Evolutionary conservation across 2,888 invertebrate species (phyloP).

Genomic region (Agriopis marginaria): DNA sequence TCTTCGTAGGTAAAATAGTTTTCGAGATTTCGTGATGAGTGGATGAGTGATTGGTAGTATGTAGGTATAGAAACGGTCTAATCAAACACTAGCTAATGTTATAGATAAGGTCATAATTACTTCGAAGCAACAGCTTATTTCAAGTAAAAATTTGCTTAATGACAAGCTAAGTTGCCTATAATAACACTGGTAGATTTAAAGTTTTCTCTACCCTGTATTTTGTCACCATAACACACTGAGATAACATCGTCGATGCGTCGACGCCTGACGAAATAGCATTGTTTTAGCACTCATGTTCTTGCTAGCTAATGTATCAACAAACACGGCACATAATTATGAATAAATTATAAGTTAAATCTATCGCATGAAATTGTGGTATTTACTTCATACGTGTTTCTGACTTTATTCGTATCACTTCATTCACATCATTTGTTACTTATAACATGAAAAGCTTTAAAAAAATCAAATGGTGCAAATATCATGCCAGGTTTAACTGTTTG

Average conservation of each 20-base stretch:
- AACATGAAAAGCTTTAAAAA: conserved; percentile 50
- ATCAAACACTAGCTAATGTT: neutral
- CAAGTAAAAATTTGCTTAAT: neutral
- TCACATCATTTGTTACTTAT: neutral
- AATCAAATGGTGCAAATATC: conserved; percentile 33
- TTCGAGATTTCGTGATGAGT: no score
- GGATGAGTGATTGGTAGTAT: no score
- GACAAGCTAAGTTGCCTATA: conserved; percentile 1
- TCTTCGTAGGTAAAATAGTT: no score
- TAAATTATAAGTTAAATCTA: conserved; percentile 46
- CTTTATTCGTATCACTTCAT: conserved; percentile 22
- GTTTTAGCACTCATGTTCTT: conserved; percentile 27
- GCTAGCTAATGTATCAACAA: conserved; percentile 35
- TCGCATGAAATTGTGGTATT: conserved; percentile 34
- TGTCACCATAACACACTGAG: conserved; percentile 25
- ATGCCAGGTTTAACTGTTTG: conserved; percentile 38
- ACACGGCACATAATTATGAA: conserved; percentile 36
- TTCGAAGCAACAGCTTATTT: neutral
- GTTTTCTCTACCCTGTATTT: conserved; percentile 29
- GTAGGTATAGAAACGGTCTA: no score
- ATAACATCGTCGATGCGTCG: conserved; percentile 37
- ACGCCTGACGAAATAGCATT: conserved; percentile 38
- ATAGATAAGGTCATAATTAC: conserved; percentile 10
- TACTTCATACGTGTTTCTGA: conserved; percentile 19
- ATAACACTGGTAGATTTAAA: conserved; percentile 1